Base-by-base conservation (phyloP, 64 coral and sea anemone species). In the Exaiptasia diaphana region DNA sequence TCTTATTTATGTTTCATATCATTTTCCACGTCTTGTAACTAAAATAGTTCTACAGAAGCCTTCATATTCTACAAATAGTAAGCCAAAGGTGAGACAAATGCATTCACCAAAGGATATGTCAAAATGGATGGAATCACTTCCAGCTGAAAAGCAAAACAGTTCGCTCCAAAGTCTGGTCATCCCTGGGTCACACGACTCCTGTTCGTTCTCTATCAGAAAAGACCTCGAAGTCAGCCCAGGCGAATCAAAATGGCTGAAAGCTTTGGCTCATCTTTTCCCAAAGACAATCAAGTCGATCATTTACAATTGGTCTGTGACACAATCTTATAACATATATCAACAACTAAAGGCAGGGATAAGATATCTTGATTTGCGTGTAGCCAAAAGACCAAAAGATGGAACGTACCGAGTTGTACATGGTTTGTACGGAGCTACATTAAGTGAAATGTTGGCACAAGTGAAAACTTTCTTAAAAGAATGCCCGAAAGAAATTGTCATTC, bases 401-500 rank as follows among this genome's bases (percentile, higher is more conserved):
- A 1, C 29, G 38, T 73, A 42, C 23, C 13, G 44, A 48, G 44
- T 49, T 10, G 69, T 73, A 6, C 69, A 73, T 73, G 69, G 69
- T 27, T 31, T 73, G 6, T 73, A 73, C 28, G 69, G 69, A 45
- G 41, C 38, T 4, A 17, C 38, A 28, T 45, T 73, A 27, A 73
- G 13, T 12, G 44, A 73, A 24, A 24, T 73, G 2, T 28, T 73
- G 38, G 20, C 8, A 25, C 69, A 42, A 2, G 69, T 73, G 5
- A 73, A 73, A 73, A 27, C 13, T 15, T 73, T 73, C 4, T 5
- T 73, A 3, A 45, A 35, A 28, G 69, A 73, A 25, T 49, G 44
- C 20, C 69, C 69, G 2, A 73, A 48, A 71, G 84, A 87, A 64
- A 70, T 87, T n/a, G 52, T 91, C 23, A 68, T 91, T 30, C 56